Evolutionary conservation across 2,888 invertebrate genomes (phyloP), one percentile per base, ranked within the genome.

Genomic region (Deladenus siricidicola): DNA sequence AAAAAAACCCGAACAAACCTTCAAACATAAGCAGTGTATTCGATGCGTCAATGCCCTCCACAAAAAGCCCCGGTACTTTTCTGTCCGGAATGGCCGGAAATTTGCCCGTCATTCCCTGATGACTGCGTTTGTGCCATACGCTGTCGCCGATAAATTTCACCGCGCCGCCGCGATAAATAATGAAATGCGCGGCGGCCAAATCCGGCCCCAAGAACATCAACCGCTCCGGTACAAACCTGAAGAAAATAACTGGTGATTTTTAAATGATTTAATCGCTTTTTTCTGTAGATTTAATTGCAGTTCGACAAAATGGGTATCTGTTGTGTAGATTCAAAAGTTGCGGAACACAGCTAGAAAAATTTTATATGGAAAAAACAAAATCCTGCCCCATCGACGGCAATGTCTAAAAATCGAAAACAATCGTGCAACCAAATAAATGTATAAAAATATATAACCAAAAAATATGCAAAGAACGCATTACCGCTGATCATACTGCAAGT

Each of bases 161-260:
- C 60, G 85, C 83, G 1, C 88, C 90, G n/a, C 85, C 85, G 29
- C 89, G 84, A 78, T 83, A 83, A 21, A 55, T 83, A 51, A 92
- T 81, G 79, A 91, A 92, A 82, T 90, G 89, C 8, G 92, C 86
- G 0, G 89, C 86, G 1, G 89, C 90, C 67, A 94, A 80, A 79
- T 94, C 89, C 39, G 86, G 82, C 0, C 91, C 92, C 42, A 82
- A 68, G 30, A 72, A 60, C 60, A 60, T 60, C 43, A 60, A 29
- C 19, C 58, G 58, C 47, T 58, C 57, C 29, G 59, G 60, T 26
- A 60, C n/a, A 47, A 58, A 58, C 14, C 58, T 58, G 6, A 10
- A 57, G 23, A 34, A 57, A 19, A 29, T 29, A 56, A 39, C 17
- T 3, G n/a, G 17, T 49, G 34, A n/a, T n/a, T n/a, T 8, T 19